Evolutionary conservation across 2,888 invertebrate species (phyloP).

Genomic region (Pristionchus entomophagus): DNA sequence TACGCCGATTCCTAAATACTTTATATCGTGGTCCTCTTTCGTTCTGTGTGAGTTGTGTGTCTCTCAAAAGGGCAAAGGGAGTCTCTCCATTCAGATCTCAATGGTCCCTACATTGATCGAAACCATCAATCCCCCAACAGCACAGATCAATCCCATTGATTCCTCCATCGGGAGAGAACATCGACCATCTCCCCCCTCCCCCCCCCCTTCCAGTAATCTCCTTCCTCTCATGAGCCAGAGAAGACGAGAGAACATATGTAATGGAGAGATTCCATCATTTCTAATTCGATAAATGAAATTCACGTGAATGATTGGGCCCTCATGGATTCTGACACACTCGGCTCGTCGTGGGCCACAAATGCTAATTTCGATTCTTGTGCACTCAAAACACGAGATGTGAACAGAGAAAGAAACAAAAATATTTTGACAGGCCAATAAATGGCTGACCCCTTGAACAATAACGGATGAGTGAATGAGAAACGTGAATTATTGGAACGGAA

Average conservation of each 20-base stretch:
- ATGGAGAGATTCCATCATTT: background rate
- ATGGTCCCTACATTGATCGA: background rate
- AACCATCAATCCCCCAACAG: too few species aligned
- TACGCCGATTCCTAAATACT: background rate
- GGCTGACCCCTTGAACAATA: background rate
- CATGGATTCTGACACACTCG: background rate
- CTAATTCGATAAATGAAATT: background rate
- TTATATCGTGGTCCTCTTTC: background rate
- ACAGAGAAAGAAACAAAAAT: background rate
- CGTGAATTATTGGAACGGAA: slow-evolving; percentile 18
- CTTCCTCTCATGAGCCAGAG: background rate
- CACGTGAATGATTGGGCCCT: slow-evolving; percentile 30
- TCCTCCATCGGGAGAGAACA: too few species aligned
- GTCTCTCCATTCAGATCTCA: background rate
- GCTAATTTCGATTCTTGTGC: background rate
- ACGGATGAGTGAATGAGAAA: background rate
- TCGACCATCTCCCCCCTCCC: background rate
- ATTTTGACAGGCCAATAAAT: slow-evolving; percentile 36
- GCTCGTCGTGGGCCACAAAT: background rate
- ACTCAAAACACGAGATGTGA: slow-evolving; percentile 3
- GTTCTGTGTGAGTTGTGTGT: background rate
- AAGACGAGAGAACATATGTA: background rate
- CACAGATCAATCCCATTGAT: too few species aligned
- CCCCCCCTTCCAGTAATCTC: too few species aligned
- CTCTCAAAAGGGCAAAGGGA: background rate